A percentile compares a stretch with the other conserved stretches of the same genome.
Conservation (phyloP, 2,113 vertebrate genomes). For the Heterochromis multidens region DNA sequence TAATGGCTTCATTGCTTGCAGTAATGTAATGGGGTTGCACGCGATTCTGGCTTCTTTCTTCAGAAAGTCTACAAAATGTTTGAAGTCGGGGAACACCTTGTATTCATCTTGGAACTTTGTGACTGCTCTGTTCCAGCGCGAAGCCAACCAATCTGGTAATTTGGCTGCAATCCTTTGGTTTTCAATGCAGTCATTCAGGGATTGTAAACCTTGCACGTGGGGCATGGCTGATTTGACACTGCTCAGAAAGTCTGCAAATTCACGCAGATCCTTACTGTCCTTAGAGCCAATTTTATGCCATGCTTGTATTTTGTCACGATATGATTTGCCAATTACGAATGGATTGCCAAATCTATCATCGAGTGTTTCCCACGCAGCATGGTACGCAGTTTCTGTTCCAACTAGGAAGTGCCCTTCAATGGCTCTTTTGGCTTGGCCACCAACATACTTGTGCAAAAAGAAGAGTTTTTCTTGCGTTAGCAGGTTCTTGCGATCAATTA, state of each 20-base stretch:
- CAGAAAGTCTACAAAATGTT: not conserved
- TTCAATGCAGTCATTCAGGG: constrained; percentile 26
- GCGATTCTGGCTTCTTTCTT: not conserved
- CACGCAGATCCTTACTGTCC: not conserved
- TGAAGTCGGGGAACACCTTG: constrained; percentile 28
- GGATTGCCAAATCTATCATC: not conserved
- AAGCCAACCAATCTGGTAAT: not conserved
- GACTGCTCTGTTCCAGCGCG: constrained; percentile 14
- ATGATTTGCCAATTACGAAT: not conserved
- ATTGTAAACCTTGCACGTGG: not conserved
- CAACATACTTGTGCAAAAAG: constrained; percentile 15
- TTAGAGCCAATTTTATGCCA: constrained; percentile 25
- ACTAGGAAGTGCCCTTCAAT: constrained; percentile 22
- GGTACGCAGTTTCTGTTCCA: not conserved
- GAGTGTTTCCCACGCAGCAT: not conserved
- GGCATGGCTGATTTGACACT: not conserved
- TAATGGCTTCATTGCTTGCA: constrained; percentile 4
- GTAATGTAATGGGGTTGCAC: constrained; percentile 11
- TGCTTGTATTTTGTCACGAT: not conserved
- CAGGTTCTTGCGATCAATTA: not conserved
- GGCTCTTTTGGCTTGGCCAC: constrained; percentile 1
- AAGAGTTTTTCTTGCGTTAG: not conserved
- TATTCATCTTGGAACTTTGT: not conserved
- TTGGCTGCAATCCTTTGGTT: constrained; percentile 3
- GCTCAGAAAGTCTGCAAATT: not conserved